A percentile compares a stretch with the other conserved stretches of the same genome.
phyloP scores from a whole-genome alignment of 2,888 invertebrate species.

The Anodontia alba region DNA sequence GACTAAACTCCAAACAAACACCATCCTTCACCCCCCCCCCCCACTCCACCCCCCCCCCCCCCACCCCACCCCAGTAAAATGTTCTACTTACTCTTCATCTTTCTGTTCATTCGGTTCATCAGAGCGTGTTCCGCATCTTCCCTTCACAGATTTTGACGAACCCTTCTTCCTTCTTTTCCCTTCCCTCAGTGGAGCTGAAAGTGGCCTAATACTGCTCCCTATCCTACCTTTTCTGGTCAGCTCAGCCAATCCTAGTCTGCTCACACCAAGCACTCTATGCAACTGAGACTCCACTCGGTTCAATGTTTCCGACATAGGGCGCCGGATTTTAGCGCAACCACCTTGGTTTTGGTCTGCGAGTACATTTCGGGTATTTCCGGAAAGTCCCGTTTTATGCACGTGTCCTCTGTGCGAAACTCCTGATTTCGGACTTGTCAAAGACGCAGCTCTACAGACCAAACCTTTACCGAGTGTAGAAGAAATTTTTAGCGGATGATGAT shows the following conservation, averaged over 20 bases:
- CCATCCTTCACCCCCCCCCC: no score
- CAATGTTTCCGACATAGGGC: neutral
- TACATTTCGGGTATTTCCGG: no score
- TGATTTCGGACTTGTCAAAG: no score
- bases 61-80: no score
- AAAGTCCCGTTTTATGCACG: no score
- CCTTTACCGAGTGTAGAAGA: no score
- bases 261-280: neutral
- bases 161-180: neutral
- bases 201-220: neutral
- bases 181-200: neutral
- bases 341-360: no score
- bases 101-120: neutral
- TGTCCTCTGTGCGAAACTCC: no score
- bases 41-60: no score
- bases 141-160: neutral
- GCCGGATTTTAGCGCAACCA: neutral
- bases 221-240: neutral
- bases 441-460: no score
- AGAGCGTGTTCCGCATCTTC: neutral
- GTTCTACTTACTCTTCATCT: conserved; percentile 2
- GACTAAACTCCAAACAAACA: no score
- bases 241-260: neutral
- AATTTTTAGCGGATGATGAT: no score
- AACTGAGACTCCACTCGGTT: neutral